Evolutionary conservation across 1,140 invertebrate genomes (phyloP).

Genomic region (Cydia pomonella): DNA sequence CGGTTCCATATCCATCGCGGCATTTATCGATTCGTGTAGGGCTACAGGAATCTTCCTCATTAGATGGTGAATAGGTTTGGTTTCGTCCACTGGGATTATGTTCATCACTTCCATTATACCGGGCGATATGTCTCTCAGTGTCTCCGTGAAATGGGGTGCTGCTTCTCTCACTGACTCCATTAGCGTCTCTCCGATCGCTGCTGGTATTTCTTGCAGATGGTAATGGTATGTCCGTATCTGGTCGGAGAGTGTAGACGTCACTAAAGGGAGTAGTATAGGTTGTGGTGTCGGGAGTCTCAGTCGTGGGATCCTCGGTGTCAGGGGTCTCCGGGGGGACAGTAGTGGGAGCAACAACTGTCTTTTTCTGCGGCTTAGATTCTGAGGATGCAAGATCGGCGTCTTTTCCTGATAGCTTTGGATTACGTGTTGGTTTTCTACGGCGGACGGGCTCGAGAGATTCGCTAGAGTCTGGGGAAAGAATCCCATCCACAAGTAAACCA

Average conservation of each 20-base stretch:
- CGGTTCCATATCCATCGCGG: conserved; percentile 54
- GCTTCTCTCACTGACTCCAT: conserved; percentile 71
- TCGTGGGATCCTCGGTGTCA: conserved; percentile 44
- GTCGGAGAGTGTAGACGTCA: conserved; percentile 70
- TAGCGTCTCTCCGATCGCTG: conserved; percentile 71
- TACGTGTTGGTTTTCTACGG: conserved; percentile 42
- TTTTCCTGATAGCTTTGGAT: conserved; percentile 45
- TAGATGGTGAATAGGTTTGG: conserved; percentile 58
- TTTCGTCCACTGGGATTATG: conserved; percentile 59
- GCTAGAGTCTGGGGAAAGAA: conserved; percentile 54
- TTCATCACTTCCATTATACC: conserved; percentile 73
- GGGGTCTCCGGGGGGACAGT: conserved; percentile 54
- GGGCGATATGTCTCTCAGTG: conserved; percentile 70
- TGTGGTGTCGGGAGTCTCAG: conserved; percentile 61
- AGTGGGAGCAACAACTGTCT: conserved; percentile 63
- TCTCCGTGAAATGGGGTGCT: conserved; percentile 67
- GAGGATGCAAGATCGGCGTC: conserved; percentile 37
- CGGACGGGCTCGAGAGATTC: conserved; percentile 48
- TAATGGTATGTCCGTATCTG: conserved; percentile 72
- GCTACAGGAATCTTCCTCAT: conserved; percentile 67
- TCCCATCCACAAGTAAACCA: conserved; percentile 69
- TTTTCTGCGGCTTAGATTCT: conserved; percentile 52
- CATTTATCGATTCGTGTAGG: conserved; percentile 68
- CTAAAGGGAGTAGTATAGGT: conserved; percentile 66
- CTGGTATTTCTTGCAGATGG: conserved; percentile 74